Percentiles rank a stretch among this genome's conserved stretches.
phyloP scores from a whole-genome alignment of 2,113 vertebrate species.

The Eclectus roratus region DNA sequence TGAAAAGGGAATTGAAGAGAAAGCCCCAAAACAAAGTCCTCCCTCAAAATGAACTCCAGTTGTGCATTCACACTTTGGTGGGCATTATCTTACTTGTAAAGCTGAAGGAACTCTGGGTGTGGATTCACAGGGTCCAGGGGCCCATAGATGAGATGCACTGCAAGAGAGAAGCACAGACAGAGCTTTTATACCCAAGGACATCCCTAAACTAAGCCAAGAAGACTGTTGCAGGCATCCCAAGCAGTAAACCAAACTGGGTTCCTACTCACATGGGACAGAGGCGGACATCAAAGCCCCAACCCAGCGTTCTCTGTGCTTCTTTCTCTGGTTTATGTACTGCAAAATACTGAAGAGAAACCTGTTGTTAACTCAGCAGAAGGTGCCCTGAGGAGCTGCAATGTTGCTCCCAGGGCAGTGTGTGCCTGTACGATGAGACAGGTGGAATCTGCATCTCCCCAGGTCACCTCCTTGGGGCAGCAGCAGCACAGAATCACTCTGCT shows the following conservation, averaged over 20 bases:
- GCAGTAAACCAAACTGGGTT: accelerated
- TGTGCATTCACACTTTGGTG: accelerated
- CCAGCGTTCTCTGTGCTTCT: slow-evolving; percentile 89
- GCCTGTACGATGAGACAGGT: too few species aligned
- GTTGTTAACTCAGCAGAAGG: accelerated
- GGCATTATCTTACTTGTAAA: slow-evolving; percentile 82
- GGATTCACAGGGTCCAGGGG: slow-evolving; percentile 93
- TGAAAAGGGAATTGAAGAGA: background rate
- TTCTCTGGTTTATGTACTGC: slow-evolving; percentile 93
- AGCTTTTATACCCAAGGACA: background rate
- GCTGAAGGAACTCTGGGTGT: slow-evolving; percentile 88
- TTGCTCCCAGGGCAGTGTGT: accelerated
- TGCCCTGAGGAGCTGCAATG: background rate
- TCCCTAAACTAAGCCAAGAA: background rate
- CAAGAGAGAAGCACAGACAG: slow-evolving; percentile 12
- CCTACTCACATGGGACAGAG: slow-evolving; percentile 86
- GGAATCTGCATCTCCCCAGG: background rate
- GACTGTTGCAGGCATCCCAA: accelerated
- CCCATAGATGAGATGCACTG: slow-evolving; percentile 96
- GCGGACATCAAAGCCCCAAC: slow-evolving; percentile 85
- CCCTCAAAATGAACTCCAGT: background rate
- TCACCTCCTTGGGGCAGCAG: background rate
- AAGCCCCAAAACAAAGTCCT: background rate
- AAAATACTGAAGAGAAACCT: slow-evolving; percentile 76
- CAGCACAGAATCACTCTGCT: too few species aligned